Conservation (phyloP, 1,140 invertebrate species). For the Gonioctena quinquepunctata region DNA sequence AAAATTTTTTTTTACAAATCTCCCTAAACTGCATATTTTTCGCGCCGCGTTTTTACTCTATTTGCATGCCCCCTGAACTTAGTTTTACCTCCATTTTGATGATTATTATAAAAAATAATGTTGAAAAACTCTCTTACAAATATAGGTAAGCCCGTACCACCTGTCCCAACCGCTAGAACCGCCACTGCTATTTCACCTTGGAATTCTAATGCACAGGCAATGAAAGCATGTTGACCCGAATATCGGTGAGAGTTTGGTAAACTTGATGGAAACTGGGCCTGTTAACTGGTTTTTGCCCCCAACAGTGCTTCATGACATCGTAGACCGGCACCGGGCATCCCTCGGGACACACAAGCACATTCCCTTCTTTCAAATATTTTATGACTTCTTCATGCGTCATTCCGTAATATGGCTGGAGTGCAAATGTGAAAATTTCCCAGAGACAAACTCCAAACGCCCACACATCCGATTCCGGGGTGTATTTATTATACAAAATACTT, state of each 20-base stretch:
- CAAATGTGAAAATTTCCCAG: conserved; percentile 95
- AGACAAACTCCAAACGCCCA: conserved; percentile 93
- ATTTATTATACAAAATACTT: conserved; percentile 91
- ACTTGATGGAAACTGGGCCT: conserved; percentile 83
- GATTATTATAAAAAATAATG: too few relatives aligned
- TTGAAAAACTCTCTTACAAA: too few relatives aligned
- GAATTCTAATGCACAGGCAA: conserved; percentile 4
- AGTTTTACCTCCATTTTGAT: too few relatives aligned
- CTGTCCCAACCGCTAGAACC: too few relatives aligned
- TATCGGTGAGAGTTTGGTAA: conserved; percentile 66
- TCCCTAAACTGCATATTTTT: too few relatives aligned
- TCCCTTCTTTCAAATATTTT: conserved; percentile 88
- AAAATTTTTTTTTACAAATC: too few relatives aligned
- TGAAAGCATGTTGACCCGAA: conserved; percentile 42
- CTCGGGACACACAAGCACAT: conserved; percentile 84
- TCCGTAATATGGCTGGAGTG: conserved; percentile 91
- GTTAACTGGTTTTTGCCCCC: conserved; percentile 81
- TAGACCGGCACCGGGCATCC: conserved; percentile 90
- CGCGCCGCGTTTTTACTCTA: too few relatives aligned
- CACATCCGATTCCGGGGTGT: conserved; percentile 90
- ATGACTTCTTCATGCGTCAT: conserved; percentile 95
- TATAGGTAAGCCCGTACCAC: too few relatives aligned
- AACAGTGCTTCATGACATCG: conserved; percentile 91
- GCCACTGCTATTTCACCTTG: too few relatives aligned
- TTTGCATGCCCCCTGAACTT: too few relatives aligned